Evolutionary conservation across 2,888 invertebrate species (phyloP).

Genomic region (Protonemura montana): DNA sequence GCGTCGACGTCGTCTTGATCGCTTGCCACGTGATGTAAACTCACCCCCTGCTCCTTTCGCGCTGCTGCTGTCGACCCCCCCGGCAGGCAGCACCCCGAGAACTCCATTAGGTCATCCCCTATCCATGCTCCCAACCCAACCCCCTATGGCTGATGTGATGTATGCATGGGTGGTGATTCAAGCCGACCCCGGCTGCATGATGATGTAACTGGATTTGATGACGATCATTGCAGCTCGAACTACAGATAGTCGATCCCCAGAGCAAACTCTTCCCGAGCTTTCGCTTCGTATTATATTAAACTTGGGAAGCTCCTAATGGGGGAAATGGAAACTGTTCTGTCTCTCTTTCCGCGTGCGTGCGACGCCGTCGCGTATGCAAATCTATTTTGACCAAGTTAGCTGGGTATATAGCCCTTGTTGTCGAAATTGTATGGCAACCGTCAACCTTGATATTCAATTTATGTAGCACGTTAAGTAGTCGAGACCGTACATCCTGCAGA

Average conservation of each 20-base stretch:
- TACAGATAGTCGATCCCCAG: conserved; percentile 22
- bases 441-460: neutral
- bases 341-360: conserved; percentile 1
- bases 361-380: conserved; percentile 31
- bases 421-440: neutral
- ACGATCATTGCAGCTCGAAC: conserved; percentile 30
- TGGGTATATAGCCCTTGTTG: conserved; percentile 14
- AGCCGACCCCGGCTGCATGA: conserved; percentile 37
- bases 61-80: neutral
- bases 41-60: neutral
- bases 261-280: neutral
- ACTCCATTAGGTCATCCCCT: conserved; percentile 34
- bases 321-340: neutral
- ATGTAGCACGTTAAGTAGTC: neutral
- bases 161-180: conserved; percentile 47
- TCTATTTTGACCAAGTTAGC: conserved; percentile 24
- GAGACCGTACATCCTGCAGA: neutral
- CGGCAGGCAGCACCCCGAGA: neutral
- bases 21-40: neutral
- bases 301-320: conserved; percentile 10
- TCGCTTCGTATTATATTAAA: conserved; percentile 27
- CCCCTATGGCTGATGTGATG: conserved; percentile 32
- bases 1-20: conserved; percentile 14
- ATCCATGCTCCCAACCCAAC: neutral
- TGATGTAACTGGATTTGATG: conserved; percentile 33